Evolutionary conservation across 2,888 invertebrate genomes (phyloP), one percentile per base, ranked within the genome.

Genomic region (Cataglyphis albicans): DNA sequence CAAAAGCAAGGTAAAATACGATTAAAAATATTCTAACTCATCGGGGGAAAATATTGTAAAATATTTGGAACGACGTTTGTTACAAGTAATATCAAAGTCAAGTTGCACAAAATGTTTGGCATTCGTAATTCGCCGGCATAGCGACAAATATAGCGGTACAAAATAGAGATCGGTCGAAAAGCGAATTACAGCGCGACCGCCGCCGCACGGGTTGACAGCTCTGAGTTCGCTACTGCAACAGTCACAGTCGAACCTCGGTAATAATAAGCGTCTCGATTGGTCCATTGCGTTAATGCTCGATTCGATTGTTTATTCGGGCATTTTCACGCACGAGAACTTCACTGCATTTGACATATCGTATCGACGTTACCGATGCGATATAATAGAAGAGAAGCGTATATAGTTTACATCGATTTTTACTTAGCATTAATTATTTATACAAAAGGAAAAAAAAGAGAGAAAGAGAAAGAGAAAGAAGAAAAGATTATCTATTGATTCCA

Each of bases 221-320:
- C 72, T 78, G 59, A 44, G 78, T 32, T 78, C 72, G 78, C 70
- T 78, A 78, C 41, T 72, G 59, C 59, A 78, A 59, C 78, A 59
- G 72, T 80, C 72, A 80, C 38, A 44, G 72, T 18, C 32, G 72
- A 72, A 80, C 72, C 72, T 80, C 78, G 48, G 72, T 57, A 72
- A 72, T 80, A 80, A 80, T 80, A 80, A 80, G 78, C 78, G 48
- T 80, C 44, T 70, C 72, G 21, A 80, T 61, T 72, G 72, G 61
- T 48, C 78, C 59, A 72, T 80, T 80, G 59, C 72, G 44, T 52
- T 68, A 32, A 52, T 48, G 32, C 52, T 52, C 78, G 35, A 59
- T 80, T 61, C 59, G 59, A 80, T 72, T 80, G 78, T 72, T 78
- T 61, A 80, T 80, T 72, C 35, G 10, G 35, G 10, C 78, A 21